phyloP scores from a whole-genome alignment of 2,888 invertebrate genomes.

The Euproctis similis region DNA sequence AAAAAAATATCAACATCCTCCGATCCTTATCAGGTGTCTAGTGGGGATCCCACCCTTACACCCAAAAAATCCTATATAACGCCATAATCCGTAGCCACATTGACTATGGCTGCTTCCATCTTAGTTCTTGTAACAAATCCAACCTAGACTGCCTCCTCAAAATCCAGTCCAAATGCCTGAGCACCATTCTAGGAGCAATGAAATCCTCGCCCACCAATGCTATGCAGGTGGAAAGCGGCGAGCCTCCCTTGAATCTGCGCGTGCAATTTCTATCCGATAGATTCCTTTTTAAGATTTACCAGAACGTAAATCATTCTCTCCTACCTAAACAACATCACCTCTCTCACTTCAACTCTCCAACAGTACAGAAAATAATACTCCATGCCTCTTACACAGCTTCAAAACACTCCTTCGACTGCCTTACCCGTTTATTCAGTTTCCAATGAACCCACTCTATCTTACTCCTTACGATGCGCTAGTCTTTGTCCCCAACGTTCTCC shows the following conservation, averaged over 20 bases:
- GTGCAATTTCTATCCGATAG: neutral
- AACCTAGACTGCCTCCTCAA: neutral
- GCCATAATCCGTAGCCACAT: too few species aligned
- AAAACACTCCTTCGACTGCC: neutral
- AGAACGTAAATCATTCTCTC: neutral
- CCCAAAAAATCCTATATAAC: too few species aligned
- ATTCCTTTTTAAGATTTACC: neutral
- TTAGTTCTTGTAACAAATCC: too few species aligned
- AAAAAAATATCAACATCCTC: too few species aligned
- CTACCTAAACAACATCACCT: neutral
- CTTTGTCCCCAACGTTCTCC: neutral
- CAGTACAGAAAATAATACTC: neutral
- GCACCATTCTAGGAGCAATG: too few species aligned
- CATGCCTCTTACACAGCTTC: neutral
- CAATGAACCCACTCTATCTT: neutral
- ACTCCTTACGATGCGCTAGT: neutral
- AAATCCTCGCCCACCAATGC: too few species aligned
- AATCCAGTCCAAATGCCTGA: too few species aligned
- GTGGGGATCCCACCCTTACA: too few species aligned
- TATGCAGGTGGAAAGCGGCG: neutral
- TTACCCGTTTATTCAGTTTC: neutral
- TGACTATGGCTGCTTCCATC: neutral
- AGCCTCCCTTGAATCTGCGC: neutral
- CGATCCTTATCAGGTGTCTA: too few species aligned
- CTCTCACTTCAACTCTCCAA: neutral